phyloP scores from a whole-genome alignment of 2,888 invertebrate species.

The Coecobrya sp. region DNA sequence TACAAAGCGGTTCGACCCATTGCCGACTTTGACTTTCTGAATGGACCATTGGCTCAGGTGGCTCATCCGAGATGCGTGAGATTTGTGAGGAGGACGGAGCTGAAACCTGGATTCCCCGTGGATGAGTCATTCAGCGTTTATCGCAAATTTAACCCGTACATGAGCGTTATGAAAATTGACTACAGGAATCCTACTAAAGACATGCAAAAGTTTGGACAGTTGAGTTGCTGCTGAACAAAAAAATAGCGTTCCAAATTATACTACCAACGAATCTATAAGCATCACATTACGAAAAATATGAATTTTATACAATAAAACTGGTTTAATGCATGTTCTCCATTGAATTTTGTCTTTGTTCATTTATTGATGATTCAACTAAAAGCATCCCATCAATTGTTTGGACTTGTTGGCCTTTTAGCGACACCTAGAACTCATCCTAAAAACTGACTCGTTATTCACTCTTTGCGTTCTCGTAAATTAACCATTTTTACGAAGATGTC shows the following conservation, averaged over 20 bases:
- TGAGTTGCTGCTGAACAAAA: slow-evolving; percentile 5
- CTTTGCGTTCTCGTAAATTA: too few species aligned
- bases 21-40: slow-evolving; percentile 49
- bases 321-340: too few species aligned
- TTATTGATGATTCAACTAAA: too few species aligned
- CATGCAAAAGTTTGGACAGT: not conserved
- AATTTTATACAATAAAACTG: too few species aligned
- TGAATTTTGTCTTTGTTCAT: too few species aligned
- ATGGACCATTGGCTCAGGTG: slow-evolving; percentile 51
- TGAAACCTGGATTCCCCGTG: slow-evolving; percentile 34
- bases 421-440: too few species aligned
- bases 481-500: too few species aligned
- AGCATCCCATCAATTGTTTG: too few species aligned
- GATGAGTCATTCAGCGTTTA: slow-evolving; percentile 18
- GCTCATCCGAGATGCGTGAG: slow-evolving; percentile 9
- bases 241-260: not conserved
- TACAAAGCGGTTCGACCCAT: slow-evolving; percentile 20
- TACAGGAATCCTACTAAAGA: not conserved
- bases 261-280: not conserved
- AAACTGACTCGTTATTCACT: too few species aligned
- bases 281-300: not conserved
- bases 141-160: slow-evolving; percentile 57
- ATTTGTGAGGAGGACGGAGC: slow-evolving; percentile 44
- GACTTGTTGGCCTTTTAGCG: too few species aligned
- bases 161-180: slow-evolving; percentile 37